Evolutionary conservation across 1,140 invertebrate genomes (phyloP).

Genomic region (Lanistes nyassanus): DNA sequence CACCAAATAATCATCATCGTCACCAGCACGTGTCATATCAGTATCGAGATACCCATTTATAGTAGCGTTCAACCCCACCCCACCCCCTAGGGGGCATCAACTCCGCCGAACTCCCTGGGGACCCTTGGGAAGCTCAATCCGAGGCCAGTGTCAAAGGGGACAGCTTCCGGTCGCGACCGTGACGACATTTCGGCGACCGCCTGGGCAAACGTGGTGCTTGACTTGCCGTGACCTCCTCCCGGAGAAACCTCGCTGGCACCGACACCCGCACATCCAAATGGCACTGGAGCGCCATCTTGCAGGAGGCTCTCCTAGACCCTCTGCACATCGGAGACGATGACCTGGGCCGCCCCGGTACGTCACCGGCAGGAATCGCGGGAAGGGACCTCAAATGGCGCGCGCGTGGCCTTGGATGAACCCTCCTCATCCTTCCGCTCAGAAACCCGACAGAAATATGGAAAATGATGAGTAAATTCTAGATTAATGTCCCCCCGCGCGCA

Average conservation of each 20-base stretch:
- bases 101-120: too few relatives aligned
- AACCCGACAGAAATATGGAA: slow-evolving; percentile 28
- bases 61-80: too few relatives aligned
- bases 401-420: slow-evolving; percentile 19
- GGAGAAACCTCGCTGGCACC: slow-evolving; percentile 7
- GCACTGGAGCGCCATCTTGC: not conserved
- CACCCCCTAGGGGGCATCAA: too few relatives aligned
- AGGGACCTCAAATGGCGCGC: not conserved
- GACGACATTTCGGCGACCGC: not conserved
- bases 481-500: slow-evolving; percentile 21
- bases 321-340: slow-evolving; percentile 11
- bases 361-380: slow-evolving; percentile 10
- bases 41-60: too few relatives aligned
- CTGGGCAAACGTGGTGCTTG: slow-evolving; percentile 9
- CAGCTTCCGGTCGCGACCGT: too few relatives aligned
- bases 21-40: too few relatives aligned
- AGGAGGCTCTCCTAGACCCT: not conserved
- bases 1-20: too few relatives aligned
- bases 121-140: too few relatives aligned
- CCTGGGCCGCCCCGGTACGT: slow-evolving; percentile 14
- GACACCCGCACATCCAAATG: not conserved
- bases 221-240: not conserved
- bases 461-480: slow-evolving; percentile 30
- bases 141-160: too few relatives aligned
- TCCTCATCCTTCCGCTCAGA: slow-evolving; percentile 18